These are phyloP conservation scores for Agrotis segetum DNA, from an alignment of 2,888 invertebrate species.

Conservation along the genomic window DNA sequence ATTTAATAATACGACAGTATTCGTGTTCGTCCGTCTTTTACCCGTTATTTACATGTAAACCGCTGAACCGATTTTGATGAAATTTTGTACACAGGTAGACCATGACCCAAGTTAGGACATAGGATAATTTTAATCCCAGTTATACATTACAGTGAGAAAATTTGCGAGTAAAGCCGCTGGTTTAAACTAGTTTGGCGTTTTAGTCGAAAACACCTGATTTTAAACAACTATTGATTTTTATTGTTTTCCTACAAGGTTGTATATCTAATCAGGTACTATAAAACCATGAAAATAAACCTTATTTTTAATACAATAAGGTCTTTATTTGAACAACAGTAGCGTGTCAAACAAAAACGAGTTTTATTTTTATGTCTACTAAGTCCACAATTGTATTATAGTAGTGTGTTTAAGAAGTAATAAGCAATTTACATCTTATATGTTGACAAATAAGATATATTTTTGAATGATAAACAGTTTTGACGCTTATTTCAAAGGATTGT, in stretches of 20 bases:
- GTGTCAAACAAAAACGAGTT: background rate
- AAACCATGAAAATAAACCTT: background rate
- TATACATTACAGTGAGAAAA: background rate
- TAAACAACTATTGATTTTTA: constrained; percentile 34
- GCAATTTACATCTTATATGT: constrained; percentile 13
- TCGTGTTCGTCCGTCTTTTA: background rate
- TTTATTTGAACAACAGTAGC: background rate
- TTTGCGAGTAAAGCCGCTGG: background rate
- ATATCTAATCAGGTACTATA: constrained; percentile 24
- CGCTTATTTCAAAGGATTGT: constrained; percentile 1
- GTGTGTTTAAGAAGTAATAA: background rate
- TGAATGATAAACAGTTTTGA: constrained; percentile 5
- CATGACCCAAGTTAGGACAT: background rate
- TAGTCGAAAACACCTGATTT: constrained; percentile 29
- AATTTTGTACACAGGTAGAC: background rate
- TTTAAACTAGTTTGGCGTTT: background rate
- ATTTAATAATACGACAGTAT: background rate
- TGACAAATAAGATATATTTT: background rate
- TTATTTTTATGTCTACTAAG: too few relatives aligned
- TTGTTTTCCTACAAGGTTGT: constrained; percentile 27
- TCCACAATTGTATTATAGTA: background rate
- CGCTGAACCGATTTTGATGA: background rate
- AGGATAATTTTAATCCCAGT: background rate
- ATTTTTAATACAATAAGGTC: fast-evolving
- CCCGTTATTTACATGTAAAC: background rate